These are phyloP conservation scores for Polydrusus pterygomalis DNA, from an alignment of 2,888 invertebrate genomes.

Conservation along the genomic window DNA sequence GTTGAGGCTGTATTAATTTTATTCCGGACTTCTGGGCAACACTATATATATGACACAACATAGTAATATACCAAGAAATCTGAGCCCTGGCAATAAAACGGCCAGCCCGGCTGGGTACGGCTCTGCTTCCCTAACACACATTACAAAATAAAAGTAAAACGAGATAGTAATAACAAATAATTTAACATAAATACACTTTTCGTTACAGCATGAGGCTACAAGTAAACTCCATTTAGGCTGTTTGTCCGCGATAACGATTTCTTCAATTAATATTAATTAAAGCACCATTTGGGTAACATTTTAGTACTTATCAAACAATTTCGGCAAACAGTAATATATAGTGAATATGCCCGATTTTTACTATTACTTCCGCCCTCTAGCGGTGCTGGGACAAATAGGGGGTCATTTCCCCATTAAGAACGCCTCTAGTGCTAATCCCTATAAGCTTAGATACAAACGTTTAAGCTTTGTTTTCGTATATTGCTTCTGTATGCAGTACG, in stretches of 20 bases:
- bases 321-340: neutral
- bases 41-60: no score
- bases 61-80: no score
- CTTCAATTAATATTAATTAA: no score
- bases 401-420: slow-evolving; percentile 61
- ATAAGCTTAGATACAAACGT: slow-evolving; percentile 50
- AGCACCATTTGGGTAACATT: neutral
- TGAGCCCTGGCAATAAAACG: no score
- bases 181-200: no score
- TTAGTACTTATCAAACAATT: neutral
- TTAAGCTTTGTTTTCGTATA: slow-evolving; percentile 48
- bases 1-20: no score
- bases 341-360: slow-evolving; percentile 56
- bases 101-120: no score
- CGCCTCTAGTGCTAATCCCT: slow-evolving; percentile 48
- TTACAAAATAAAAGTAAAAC: neutral
- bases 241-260: neutral
- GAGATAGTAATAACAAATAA: no score
- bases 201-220: neutral
- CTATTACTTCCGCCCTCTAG: slow-evolving; percentile 61
- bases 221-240: slow-evolving; percentile 2
- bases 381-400: slow-evolving; percentile 56
- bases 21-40: no score
- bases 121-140: no score
- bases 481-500: slow-evolving; percentile 54